Percentiles rank a stretch among this genome's conserved stretches.
Evolutionary conservation across 2,888 invertebrate species (phyloP).

Genomic region (Amphipoea oculea): DNA sequence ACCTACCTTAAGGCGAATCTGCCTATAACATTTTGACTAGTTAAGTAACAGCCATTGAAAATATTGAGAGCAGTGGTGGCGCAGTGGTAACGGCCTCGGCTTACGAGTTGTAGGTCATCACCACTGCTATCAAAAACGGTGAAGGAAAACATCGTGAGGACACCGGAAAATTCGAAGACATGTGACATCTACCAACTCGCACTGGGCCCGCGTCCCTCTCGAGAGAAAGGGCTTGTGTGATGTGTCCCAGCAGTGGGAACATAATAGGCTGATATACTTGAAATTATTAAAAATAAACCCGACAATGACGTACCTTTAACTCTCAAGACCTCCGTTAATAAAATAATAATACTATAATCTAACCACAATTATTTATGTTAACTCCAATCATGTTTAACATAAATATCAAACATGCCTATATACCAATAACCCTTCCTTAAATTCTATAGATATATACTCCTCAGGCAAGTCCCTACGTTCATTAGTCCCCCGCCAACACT

Average conservation of each 20-base stretch:
- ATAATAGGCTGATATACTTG: not conserved
- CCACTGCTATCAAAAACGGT: too few species aligned
- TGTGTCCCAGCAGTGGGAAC: not conserved
- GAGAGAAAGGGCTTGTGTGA: not conserved
- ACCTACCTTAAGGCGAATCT: too few species aligned
- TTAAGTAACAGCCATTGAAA: too few species aligned
- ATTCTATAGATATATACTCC: constrained; percentile 18
- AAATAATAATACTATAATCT: constrained; percentile 23
- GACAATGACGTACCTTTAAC: not conserved
- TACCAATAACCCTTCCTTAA: constrained; percentile 14
- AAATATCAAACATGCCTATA: constrained; percentile 17
- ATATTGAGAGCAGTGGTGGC: not conserved
- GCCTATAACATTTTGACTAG: too few species aligned
- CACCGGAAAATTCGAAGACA: too few species aligned
- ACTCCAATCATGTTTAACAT: constrained; percentile 41
- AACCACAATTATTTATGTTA: constrained; percentile 13
- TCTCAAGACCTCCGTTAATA: not conserved
- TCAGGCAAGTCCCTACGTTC: constrained; percentile 24
- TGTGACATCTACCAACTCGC: too few species aligned
- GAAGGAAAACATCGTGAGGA: too few species aligned
- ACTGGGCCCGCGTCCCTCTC: too few species aligned
- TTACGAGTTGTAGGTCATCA: too few species aligned
- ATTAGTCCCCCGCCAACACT: constrained; percentile 29
- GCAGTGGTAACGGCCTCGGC: too few species aligned
- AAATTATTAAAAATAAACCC: not conserved